Percentiles rank a stretch among this genome's conserved stretches.
These are phyloP conservation scores for Auanema sp. DNA, from an alignment of 2,888 invertebrate genomes.

Conservation along the genomic window DNA sequence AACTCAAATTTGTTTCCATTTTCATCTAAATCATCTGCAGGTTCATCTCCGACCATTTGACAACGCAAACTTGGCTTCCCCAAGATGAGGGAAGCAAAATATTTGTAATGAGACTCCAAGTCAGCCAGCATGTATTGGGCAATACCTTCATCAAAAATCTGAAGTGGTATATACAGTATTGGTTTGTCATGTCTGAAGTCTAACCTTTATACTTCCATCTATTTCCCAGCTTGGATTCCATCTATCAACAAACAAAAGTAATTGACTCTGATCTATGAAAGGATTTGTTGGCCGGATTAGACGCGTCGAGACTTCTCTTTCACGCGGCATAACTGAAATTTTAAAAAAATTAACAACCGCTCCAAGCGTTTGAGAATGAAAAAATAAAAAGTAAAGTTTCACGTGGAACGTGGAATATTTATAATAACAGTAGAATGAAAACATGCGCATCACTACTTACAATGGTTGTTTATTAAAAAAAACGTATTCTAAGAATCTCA, in stretches of 20 bases:
- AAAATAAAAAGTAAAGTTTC: too few species aligned
- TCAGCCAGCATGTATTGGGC: conserved; percentile 60
- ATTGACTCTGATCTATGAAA: conserved; percentile 42
- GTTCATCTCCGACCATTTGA: conserved; percentile 46
- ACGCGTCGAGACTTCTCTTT: conserved; percentile 60
- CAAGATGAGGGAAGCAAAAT: conserved; percentile 50
- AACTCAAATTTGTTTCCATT: conserved; percentile 34
- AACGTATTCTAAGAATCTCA: too few species aligned
- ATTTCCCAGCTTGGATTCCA: conserved; percentile 58
- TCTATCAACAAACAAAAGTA: conserved; percentile 40
- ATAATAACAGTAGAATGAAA: too few species aligned
- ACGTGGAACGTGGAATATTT: too few species aligned
- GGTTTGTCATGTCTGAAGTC: neutral
- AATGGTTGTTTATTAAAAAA: too few species aligned
- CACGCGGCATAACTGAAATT: conserved; percentile 35
- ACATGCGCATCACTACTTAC: too few species aligned
- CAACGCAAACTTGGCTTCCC: conserved; percentile 51
- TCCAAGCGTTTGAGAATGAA: too few species aligned
- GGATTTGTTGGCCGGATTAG: conserved; percentile 55
- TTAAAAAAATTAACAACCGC: too few species aligned
- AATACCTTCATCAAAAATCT: conserved; percentile 61
- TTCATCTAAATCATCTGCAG: conserved; percentile 49
- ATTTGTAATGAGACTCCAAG: conserved; percentile 55
- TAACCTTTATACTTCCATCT: conserved; percentile 48
- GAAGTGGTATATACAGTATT: conserved; percentile 5